phyloP scores from a whole-genome alignment of 2,113 vertebrate species.

The Zosterops lateralis region DNA sequence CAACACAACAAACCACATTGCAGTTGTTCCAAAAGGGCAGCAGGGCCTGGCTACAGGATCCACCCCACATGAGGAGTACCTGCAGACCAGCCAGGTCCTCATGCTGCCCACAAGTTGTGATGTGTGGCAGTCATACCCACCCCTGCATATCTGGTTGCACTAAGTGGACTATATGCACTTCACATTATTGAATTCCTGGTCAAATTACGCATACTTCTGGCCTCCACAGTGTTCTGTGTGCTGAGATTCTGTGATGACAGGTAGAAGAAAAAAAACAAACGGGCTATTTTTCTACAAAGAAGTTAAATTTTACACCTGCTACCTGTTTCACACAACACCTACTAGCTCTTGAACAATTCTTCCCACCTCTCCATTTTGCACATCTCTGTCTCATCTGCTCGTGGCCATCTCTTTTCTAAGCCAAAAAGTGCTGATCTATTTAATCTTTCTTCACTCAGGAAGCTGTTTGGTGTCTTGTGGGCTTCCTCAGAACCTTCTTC shows the following conservation, averaged over 20 bases:
- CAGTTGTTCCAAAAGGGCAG: not conserved
- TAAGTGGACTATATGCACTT: not conserved
- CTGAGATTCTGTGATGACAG: not conserved
- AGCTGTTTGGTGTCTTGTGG: not conserved
- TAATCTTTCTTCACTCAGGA: not conserved
- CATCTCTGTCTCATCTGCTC: not conserved
- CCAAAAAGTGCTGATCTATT: not conserved
- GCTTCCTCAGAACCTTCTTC: not conserved
- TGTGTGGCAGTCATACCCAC: not conserved
- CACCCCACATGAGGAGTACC: accelerated
- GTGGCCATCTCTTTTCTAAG: not conserved
- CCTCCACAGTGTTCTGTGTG: not conserved
- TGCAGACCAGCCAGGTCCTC: not conserved
- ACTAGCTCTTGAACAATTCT: not conserved
- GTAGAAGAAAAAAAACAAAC: not conserved
- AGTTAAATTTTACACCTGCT: not conserved
- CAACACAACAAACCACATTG: not conserved
- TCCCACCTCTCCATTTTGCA: not conserved
- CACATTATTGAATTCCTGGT: not conserved
- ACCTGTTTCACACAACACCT: not conserved
- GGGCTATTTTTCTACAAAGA: not conserved
- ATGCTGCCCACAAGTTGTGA: accelerated
- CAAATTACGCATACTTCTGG: not conserved
- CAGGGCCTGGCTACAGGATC: not conserved
- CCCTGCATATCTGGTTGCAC: accelerated